Evolutionary conservation across 2,113 vertebrate genomes (phyloP), one percentile per base, ranked within the genome.

Genomic region (Callorhinus ursinus): DNA sequence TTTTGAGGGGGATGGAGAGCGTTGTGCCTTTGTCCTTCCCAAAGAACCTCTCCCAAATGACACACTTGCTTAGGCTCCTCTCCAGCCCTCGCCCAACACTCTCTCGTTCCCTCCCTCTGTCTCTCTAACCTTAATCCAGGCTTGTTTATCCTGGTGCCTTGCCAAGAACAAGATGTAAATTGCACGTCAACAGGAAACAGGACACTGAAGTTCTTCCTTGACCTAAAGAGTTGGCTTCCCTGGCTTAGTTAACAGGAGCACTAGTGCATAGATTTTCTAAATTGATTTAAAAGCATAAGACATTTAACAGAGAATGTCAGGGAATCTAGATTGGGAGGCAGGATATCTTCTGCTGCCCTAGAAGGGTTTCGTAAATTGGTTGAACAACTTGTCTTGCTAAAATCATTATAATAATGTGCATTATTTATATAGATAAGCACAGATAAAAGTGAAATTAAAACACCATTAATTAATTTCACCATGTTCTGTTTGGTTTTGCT

Each of bases 381-480:
- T 87, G 74, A 85, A 42, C 81, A 90, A 79, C 26, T 74, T 95
- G 74, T 88, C 55, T 79, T 69, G 19, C 57, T 80, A n/a, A 10
- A 55, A n/a, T 88, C 61, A 61, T 67, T 36, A 79, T 31, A 87
- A 42, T 61, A 36, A 57, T 57, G 46, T 71, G 46, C 92, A 81
- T 96, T 87, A 94, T 80, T 80, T 90, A 94, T 88, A 87, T 49
- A 86, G 76, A 84, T 67, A 65, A 33, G 81, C 69, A 88, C 33
- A 88, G 51, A 63, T 39, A 88, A 63, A 69, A 83, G 61, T 24
- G 18, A 98, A 82, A 96, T 89, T 88, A 83, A 97, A 96, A 86
- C 16, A 42, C 24, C 22, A 33, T 82, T 71, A 94, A 81, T 88
- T 82, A 90, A 69, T 95, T 69, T 94, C 49, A 51, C 46, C 71